phyloP scores from a whole-genome alignment of 2,888 invertebrate species.

The Linhomoeus sp. region DNA sequence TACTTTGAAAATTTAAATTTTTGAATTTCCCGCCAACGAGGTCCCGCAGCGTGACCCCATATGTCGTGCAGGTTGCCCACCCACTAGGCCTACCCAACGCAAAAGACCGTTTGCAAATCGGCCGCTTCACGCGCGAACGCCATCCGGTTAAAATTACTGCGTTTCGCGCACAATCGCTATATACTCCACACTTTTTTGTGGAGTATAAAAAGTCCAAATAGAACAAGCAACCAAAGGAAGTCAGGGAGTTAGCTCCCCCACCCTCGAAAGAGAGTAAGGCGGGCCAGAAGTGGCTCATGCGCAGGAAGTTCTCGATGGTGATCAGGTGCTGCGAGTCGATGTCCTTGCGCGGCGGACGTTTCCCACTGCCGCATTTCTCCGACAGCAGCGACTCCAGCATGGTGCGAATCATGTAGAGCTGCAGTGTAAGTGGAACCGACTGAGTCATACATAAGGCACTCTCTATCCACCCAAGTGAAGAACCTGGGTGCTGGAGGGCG shows the following conservation, averaged over 20 bases:
- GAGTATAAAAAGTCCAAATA: background rate
- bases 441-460: no score
- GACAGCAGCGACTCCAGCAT: constrained; percentile 93
- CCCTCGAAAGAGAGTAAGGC: constrained; percentile 76
- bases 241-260: constrained; percentile 22
- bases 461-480: no score
- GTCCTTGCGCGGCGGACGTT: constrained; percentile 76
- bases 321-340: constrained; percentile 77
- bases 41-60: no score
- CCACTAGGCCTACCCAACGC: no score
- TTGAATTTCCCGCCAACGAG: no score
- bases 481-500: constrained; percentile 41
- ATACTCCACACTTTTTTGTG: no score
- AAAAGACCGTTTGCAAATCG: no score
- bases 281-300: constrained; percentile 88
- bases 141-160: no score
- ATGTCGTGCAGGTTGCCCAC: no score
- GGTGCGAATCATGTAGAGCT: constrained; percentile 95
- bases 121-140: no score
- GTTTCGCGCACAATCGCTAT: no score
- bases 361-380: constrained; percentile 83
- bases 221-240: background rate
- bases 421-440: constrained; percentile 31
- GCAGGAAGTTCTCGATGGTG: constrained; percentile 85
- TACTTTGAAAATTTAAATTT: no score